A percentile compares a stretch with the other conserved stretches of the same genome.
These are phyloP conservation scores for Aethina tumida DNA, from an alignment of 1,140 invertebrate species.

Conservation along the genomic window DNA sequence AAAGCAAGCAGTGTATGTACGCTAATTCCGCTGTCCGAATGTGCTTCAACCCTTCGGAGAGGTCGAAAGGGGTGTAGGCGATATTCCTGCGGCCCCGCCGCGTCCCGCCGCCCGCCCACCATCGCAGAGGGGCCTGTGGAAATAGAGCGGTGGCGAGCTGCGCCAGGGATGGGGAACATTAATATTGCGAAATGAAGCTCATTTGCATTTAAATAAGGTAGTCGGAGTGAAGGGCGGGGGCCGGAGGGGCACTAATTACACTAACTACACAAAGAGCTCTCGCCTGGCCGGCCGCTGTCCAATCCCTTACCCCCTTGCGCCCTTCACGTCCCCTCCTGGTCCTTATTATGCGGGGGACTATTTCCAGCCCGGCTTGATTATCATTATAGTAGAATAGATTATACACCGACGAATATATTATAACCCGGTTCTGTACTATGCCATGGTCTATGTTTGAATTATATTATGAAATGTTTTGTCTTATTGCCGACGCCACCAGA, in stretches of 20 bases:
- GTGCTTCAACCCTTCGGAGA: conserved; percentile 17
- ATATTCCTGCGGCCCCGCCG: conserved; percentile 6
- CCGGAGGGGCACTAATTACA: conserved; percentile 36
- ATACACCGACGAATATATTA: conserved; percentile 25
- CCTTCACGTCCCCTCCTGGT: conserved; percentile 14
- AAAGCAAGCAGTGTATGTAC: no score
- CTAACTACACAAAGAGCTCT: conserved; percentile 40
- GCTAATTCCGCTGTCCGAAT: conserved; percentile 17
- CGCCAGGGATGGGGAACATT: conserved; percentile 58
- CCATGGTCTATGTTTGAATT: background rate
- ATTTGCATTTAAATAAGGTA: conserved; percentile 81
- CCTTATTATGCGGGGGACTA: conserved; percentile 27
- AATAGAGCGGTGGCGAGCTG: conserved; percentile 8
- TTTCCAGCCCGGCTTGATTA: conserved; percentile 29
- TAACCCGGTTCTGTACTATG: conserved; percentile 6
- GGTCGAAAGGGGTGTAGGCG: no score
- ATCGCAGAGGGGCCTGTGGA: conserved; percentile 20
- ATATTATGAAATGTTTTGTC: background rate
- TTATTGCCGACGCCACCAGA: background rate
- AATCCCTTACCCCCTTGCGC: conserved; percentile 19
- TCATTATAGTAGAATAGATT: conserved; percentile 32
- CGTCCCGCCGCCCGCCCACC: conserved; percentile 7
- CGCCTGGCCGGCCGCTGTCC: conserved; percentile 34
- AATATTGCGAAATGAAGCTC: conserved; percentile 80
- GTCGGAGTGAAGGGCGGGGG: conserved; percentile 38